Evolutionary conservation across 2,113 vertebrate species (phyloP).

Genomic region (Phylloscopus whistleri): DNA sequence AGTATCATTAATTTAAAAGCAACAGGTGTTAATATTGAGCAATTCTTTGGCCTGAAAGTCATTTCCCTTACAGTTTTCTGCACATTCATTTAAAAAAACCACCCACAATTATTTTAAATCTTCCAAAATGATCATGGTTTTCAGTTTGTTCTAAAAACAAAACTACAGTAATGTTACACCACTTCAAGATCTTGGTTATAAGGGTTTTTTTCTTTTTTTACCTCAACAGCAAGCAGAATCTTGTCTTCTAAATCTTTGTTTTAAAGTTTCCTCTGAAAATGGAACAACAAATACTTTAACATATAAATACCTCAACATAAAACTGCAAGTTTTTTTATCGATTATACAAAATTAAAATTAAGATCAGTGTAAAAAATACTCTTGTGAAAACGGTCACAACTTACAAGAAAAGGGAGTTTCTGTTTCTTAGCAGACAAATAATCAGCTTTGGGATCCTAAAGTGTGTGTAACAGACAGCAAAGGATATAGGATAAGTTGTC

Average conservation of each 20-base stretch:
- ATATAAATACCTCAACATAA: not conserved
- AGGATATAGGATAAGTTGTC: not conserved
- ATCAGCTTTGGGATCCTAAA: not conserved
- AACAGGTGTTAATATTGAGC: not conserved
- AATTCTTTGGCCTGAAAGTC: not conserved
- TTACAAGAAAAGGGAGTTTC: not conserved
- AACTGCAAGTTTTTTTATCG: rapidly evolving
- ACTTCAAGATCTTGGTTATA: not conserved
- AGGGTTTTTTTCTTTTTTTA: not conserved
- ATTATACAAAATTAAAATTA: not conserved
- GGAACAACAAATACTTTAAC: not conserved
- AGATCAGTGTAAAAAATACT: not conserved
- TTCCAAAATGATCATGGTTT: not conserved
- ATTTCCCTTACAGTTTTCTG: not conserved
- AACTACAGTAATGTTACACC: not conserved
- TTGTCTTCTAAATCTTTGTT: not conserved
- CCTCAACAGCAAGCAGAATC: not conserved
- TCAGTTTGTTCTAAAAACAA: not conserved
- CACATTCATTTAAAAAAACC: not conserved
- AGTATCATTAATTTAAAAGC: not conserved
- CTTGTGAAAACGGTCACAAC: not conserved
- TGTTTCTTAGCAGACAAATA: not conserved
- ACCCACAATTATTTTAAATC: not conserved
- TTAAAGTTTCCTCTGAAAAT: not conserved
- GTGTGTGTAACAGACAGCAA: rapidly evolving